Evolutionary conservation across 2,797 vertebrate species (phyloP), one percentile per base, ranked within the genome.

Genomic region (Callimico goeldii): DNA sequence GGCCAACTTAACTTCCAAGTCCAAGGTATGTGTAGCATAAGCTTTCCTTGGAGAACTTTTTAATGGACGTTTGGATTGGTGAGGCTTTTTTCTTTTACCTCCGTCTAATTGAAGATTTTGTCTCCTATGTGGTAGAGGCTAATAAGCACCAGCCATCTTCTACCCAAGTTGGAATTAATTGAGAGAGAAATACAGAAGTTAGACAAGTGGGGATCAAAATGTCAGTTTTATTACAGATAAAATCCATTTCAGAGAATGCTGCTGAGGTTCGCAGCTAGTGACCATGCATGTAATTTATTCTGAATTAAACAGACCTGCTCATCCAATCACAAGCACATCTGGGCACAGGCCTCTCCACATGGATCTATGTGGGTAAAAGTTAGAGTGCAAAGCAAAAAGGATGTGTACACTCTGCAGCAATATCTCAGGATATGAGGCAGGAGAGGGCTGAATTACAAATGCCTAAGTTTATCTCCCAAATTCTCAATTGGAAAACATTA

Each of bases 151-250:
- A 91, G n/a, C 14, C n/a, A n/a, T 26, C 43, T 76, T 93, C 83
- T 41, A 90, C 24, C n/a, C 22, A 52, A 61, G 48, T 57, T 84
- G 52, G 43, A 95, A 94, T 97, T 93, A 84, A 85, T 97, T 93
- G 80, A 88, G 58, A 88, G 36, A 96, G 84, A 94, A 92, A 43
- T 15, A 85, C 4, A 11, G 36, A 80, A 77, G 30, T 81, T 48
- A 94, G 83, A 79, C 46, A 91, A 55, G 73, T 75, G 9, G n/a
- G 4, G 58, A 92, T 89, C 48, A 85, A 87, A 81, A 77, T 73
- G 67, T 80, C 72, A 72, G n/a, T 36, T 79, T 72, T 46, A 9
- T 33, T 76, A 41, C 20, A 88, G 84, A 95, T 41, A 43, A 96
- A 95, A 88, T 64, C 75, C 64, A 61, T 57, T 88, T 79, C 75